Evolutionary conservation across 2,797 vertebrate genomes (phyloP).

Genomic region (Zenarchopterus dispar): DNA sequence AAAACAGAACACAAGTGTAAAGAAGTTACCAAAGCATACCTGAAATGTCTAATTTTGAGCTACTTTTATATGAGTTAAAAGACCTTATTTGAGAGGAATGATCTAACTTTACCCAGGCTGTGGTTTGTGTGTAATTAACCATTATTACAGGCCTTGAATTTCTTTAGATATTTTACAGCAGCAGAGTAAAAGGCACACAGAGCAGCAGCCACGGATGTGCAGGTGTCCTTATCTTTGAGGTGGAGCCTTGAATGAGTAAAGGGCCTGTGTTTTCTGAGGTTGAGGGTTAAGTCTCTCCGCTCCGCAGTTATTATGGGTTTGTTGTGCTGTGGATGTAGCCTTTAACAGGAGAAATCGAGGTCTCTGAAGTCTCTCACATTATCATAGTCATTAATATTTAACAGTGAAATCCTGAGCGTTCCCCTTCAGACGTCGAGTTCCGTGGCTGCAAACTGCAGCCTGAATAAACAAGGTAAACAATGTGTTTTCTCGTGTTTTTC

Average conservation of each 20-base stretch:
- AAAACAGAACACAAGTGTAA: not conserved
- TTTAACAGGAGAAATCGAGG: constrained; percentile 9
- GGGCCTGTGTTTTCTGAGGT: constrained; percentile 23
- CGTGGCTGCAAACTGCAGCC: not conserved
- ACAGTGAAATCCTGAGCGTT: not conserved
- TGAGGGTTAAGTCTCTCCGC: constrained; percentile 15
- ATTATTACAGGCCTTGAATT: not conserved
- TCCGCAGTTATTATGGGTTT: constrained; percentile 21
- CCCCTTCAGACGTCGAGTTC: constrained; percentile 14
- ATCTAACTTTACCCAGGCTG: no score
- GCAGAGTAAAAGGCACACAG: not conserved
- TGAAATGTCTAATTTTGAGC: not conserved
- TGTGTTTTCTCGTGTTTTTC: not conserved
- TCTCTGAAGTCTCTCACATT: constrained; percentile 23
- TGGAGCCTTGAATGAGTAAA: constrained; percentile 33
- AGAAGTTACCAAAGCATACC: not conserved
- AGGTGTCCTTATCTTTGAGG: constrained; percentile 20
- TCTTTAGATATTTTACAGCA: not conserved
- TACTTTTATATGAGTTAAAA: no score
- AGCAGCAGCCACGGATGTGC: constrained; percentile 12
- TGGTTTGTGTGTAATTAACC: not conserved
- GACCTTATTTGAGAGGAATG: no score
- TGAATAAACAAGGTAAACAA: constrained; percentile 6
- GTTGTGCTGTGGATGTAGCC: constrained; percentile 29
- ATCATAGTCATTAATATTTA: constrained; percentile 49